Conservation (phyloP, 2,797 vertebrate species). For the Carapus acus region DNA sequence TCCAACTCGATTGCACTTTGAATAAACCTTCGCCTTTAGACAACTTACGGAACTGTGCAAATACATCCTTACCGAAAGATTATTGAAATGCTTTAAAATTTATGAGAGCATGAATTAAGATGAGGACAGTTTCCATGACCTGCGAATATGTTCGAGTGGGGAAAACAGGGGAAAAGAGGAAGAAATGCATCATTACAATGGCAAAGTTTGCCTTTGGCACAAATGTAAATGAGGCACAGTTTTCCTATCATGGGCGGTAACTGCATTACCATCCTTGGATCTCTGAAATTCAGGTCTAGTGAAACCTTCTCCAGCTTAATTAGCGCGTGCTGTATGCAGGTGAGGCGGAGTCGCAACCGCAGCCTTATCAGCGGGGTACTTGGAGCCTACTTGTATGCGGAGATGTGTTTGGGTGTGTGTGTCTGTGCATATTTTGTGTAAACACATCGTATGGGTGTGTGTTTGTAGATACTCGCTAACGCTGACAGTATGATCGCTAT, state of each 20-base stretch:
- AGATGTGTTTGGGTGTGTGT: slow-evolving; percentile 3
- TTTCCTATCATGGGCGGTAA: neutral
- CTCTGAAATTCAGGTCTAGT: too few species aligned
- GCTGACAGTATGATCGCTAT: slow-evolving; percentile 45
- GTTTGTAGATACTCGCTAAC: slow-evolving; percentile 17
- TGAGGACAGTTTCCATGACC: too few species aligned
- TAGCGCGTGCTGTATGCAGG: slow-evolving; percentile 18
- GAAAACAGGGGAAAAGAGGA: slow-evolving; percentile 10
- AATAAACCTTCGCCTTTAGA: too few species aligned
- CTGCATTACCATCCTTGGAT: neutral
- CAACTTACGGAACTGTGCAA: too few species aligned
- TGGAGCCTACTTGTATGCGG: slow-evolving; percentile 2
- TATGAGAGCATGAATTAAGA: too few species aligned
- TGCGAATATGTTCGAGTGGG: too few species aligned
- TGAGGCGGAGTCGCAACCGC: slow-evolving; percentile 49
- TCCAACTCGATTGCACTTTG: neutral
- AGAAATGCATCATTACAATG: slow-evolving; percentile 10
- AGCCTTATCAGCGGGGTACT: slow-evolving; percentile 54
- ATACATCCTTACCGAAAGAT: too few species aligned
- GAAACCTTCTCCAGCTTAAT: neutral
- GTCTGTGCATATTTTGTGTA: slow-evolving; percentile 25
- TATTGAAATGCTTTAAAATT: too few species aligned
- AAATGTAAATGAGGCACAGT: neutral
- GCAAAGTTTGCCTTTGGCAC: neutral
- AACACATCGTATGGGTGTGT: slow-evolving; percentile 30